A percentile compares a stretch with the other conserved stretches of the same genome.
These are phyloP conservation scores for Euplagia quadripunctaria DNA, from an alignment of 2,888 invertebrate genomes.

Conservation along the genomic window DNA sequence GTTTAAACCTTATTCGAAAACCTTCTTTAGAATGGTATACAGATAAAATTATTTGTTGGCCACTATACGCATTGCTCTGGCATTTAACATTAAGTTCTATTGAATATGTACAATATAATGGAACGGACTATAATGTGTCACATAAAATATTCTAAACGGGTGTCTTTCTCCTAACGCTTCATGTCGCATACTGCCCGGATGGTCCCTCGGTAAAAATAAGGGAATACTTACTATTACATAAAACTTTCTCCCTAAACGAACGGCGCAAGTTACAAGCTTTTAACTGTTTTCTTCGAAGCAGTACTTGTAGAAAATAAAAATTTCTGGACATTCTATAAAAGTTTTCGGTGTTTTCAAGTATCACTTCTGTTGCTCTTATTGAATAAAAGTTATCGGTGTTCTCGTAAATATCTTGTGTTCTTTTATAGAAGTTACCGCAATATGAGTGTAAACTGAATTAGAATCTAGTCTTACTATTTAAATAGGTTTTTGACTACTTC, in stretches of 20 bases:
- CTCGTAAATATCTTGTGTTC: neutral
- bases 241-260: constrained; percentile 46
- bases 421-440: neutral
- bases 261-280: constrained; percentile 24
- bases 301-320: neutral
- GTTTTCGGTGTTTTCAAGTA: neutral
- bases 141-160: constrained; percentile 30
- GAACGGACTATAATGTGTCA: constrained; percentile 6
- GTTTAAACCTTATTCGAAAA: no score
- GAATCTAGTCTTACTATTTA: neutral
- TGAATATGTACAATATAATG: constrained; percentile 5
- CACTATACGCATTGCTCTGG: neutral
- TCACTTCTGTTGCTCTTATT: neutral
- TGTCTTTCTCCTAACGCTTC: constrained; percentile 27
- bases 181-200: constrained; percentile 27
- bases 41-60: neutral
- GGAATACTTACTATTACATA: constrained; percentile 51
- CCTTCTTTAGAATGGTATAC: neutral
- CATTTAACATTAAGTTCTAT: neutral
- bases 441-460: neutral
- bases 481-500: neutral
- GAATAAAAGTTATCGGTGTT: neutral
- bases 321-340: neutral
- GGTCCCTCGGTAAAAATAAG: constrained; percentile 53
- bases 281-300: constrained; percentile 16